These are phyloP conservation scores for Drosophila malerkotliana DNA, from an alignment of 1,140 invertebrate species.

Conservation along the genomic window DNA sequence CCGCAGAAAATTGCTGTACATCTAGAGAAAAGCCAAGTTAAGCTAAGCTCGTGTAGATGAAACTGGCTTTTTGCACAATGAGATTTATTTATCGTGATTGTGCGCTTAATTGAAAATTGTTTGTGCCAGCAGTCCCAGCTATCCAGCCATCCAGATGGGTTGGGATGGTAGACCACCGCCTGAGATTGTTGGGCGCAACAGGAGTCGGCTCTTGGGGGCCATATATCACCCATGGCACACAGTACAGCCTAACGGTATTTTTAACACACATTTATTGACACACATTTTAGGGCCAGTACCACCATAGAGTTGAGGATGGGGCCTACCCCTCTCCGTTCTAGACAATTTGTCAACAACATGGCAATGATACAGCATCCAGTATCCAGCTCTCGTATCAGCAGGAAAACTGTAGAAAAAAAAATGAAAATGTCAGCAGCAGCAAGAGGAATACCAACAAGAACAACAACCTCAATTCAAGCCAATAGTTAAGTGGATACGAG, in stretches of 20 bases:
- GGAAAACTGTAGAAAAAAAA: constrained; percentile 56
- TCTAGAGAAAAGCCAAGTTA: constrained; percentile 33
- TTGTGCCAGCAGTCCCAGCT: constrained; percentile 45
- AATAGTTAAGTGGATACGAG: constrained; percentile 51
- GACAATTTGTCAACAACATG: constrained; percentile 74
- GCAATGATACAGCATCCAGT: constrained; percentile 48
- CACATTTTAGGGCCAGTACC: constrained; percentile 41
- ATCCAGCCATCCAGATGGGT: too few relatives aligned
- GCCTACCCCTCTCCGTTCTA: background rate
- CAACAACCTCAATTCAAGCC: constrained; percentile 33
- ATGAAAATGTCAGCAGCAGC: constrained; percentile 69
- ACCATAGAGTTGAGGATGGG: too few relatives aligned
- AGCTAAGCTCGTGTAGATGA: constrained; percentile 49
- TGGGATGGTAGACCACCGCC: constrained; percentile 30
- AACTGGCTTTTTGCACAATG: constrained; percentile 68
- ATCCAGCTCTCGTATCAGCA: constrained; percentile 19
- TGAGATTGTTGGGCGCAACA: constrained; percentile 57
- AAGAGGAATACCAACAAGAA: background rate
- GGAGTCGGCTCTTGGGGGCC: constrained; percentile 34
- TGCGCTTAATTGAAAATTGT: constrained; percentile 81
- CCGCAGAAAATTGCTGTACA: constrained; percentile 66
- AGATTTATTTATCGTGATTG: constrained; percentile 82
- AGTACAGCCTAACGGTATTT: constrained; percentile 55
- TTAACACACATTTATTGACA: constrained; percentile 63
- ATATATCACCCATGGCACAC: constrained; percentile 62